Conservation (phyloP, 1,140 invertebrate species). For the Hypsibius dujardini region DNA sequence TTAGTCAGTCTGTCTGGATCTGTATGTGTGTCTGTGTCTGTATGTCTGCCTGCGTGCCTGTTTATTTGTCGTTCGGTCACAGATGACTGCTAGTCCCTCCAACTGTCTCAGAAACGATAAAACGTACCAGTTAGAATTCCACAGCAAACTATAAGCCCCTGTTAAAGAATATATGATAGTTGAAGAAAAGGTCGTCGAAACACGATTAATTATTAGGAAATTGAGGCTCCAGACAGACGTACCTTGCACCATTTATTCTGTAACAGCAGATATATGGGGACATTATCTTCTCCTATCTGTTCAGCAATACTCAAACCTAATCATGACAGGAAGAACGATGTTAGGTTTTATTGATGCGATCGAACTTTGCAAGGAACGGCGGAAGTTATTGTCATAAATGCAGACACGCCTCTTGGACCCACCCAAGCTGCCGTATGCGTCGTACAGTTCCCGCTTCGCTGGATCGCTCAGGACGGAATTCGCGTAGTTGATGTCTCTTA, state of each 20-base stretch:
- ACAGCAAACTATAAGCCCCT: slow-evolving; percentile 34
- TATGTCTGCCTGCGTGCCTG: no score
- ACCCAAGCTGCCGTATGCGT: slow-evolving; percentile 80
- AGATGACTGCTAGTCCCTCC: no score
- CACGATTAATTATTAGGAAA: slow-evolving; percentile 13
- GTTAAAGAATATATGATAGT: slow-evolving; percentile 58
- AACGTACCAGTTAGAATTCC: no score
- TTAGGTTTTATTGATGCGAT: background rate
- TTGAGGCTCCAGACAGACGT: slow-evolving; percentile 26
- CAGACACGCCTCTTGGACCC: background rate
- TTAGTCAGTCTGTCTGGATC: no score
- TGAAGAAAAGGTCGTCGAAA: slow-evolving; percentile 25
- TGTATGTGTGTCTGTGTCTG: no score
- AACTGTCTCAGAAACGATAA: no score
- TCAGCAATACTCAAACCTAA: slow-evolving; percentile 68
- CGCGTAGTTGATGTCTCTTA: slow-evolving; percentile 81
- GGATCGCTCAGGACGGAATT: slow-evolving; percentile 69
- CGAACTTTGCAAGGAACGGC: background rate
- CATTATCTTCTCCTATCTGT: slow-evolving; percentile 86
- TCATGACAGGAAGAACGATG: background rate
- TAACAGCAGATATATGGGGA: slow-evolving; percentile 77
- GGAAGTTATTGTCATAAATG: background rate
- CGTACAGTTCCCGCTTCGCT: slow-evolving; percentile 83
- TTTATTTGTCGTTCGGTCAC: no score
- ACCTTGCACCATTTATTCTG: slow-evolving; percentile 90